Base-by-base conservation (phyloP, 2,888 invertebrate species). In the Oeneis ivallda region DNA sequence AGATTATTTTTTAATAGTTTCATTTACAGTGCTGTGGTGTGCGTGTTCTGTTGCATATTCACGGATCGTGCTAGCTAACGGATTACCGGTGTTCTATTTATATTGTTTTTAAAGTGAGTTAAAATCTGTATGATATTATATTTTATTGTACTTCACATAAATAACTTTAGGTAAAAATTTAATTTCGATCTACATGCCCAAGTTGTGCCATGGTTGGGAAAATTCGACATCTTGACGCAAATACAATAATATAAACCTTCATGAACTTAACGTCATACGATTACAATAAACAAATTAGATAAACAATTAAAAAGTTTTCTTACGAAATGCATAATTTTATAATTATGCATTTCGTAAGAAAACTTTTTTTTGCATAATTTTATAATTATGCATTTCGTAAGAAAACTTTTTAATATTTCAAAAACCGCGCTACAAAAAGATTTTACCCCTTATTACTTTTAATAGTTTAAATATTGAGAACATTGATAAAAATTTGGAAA, bases 81-180 rank as follows among this genome's bases (percentile, higher is more conserved):
- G 61, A 63, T 66, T 61, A 37, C 32, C 32, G 47, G 57, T n/a
- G 11, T 32, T 4, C 13, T 41, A 15, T 39, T 41, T 37, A 26
- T 9, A 43, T 13, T 43, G 5, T 26, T 26, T 26, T 15, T 43
- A 59, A 60, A 63, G 69, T 69, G 62, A 69, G 69, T 69, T 49
- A 19, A 11, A 10, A 50, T 50, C 19, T 26, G 11, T 13, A 50
- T 26, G 26, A 26, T 26, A 26, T 26, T n/a, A n/a, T n/a, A n/a
- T 26, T 26, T 5, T 26, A 4, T 26, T 26, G 26, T 26, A n/a
- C n/a, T n/a, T 26, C 26, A 26, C 11, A 11, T 49, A 50, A 26
- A 10, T 10, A 47, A 15, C 17, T 17, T 6, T 11, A 6, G 11
- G 13, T 19, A 4, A 19, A 49, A 19, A 26, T 37, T 7, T n/a